Base-by-base conservation (phyloP, 2,888 invertebrate genomes). In the Monochamus alternatus region DNA sequence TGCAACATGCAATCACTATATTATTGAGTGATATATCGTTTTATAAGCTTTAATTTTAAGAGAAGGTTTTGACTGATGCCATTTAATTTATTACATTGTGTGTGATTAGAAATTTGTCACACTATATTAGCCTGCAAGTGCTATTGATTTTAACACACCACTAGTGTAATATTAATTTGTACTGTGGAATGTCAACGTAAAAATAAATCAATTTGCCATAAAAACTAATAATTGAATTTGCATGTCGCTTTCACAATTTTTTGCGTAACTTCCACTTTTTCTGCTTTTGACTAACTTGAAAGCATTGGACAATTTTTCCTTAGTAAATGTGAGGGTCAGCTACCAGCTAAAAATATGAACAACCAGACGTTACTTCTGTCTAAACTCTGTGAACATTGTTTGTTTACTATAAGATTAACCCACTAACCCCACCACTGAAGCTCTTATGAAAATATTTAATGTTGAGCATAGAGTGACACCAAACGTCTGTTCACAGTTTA, bases 401-500 rank as follows among this genome's bases (percentile, higher is more conserved):
- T 59, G 22, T 31, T 44, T 59, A 69, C 43, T 22, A 65, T 30
- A 59, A 22, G 5, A 38, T 12, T 69, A 69, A 69, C 69, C 43
- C 47, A 60, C 60, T 60, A 60, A 69, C 60, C 60, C n/a, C 58
- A 65, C 65, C 47, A 44, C 14, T 69, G 43, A 59, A 44, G 60
- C 51, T 59, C 59, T 14, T 58, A 30, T 66, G 31, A 52, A 10
- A 32, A 55, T 32, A 14, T 31, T 47, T 55, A 30, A 60, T 51
- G 12, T 51, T 31, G 69, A 30, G 10, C 12, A 58, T 44, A 47
- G 30, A 69, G 59, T 69, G 69, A 69, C 69, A 31, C 47, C 14
- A 14, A 59, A 62, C 75, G 74, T 81, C 78, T 81, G 55, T 55
- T 63, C 95, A 90, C 96, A 96, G 96, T 94, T 93, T 90, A 94